Evolutionary conservation across 2,113 vertebrate species (phyloP), one percentile per base, ranked within the genome.

Genomic region (Romanogobio albipinnatus): DNA sequence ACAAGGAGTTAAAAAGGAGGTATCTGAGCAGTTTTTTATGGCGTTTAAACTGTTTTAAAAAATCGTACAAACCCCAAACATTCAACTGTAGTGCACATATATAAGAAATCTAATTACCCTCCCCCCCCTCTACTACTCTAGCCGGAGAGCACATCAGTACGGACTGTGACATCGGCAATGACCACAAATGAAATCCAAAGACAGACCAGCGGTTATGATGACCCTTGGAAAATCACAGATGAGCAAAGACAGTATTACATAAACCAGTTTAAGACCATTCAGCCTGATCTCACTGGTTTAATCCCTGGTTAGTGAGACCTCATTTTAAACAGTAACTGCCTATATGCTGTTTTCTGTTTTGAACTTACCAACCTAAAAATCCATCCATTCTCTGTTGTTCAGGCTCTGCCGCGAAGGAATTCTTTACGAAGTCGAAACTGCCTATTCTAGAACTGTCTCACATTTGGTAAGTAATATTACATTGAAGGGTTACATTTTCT

Each of bases 231-330:
- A 95, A 99, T 99, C 93, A 99, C 98, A 68, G 98, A 99, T 83
- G 98, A 99, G 93, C 98, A 99, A 93, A 96, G 98, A 90, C 97
- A 99, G 95, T 99, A 99, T 97, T 99, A 99, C 93, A 93, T 99
- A 90, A 99, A 99, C 95, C 98, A 99, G 85, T 99, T 99, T 94
- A 99, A 99, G 96, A 99, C 96, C 91, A 99, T 99, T 93, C 98
- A 99, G 86, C 95, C 97, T 64, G 98, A 99, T 94, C 96, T 99
- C 86, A 98, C 96, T 49, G 98, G 98, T 91, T 99, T 99, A 93
- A 99, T 99, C 92, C 98, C 98, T 92, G 98, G 98, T 99, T 92
- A 92, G 95, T 90, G 2, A 29, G 58, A 22, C 3, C 26, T 39
- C 24, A 11, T n/a, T 76, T 64, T 10, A 19, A 74, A 56, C 74